Evolutionary conservation across 2,797 vertebrate species (phyloP), one percentile per base, ranked within the genome.

Genomic region (Carcharodon carcharias): DNA sequence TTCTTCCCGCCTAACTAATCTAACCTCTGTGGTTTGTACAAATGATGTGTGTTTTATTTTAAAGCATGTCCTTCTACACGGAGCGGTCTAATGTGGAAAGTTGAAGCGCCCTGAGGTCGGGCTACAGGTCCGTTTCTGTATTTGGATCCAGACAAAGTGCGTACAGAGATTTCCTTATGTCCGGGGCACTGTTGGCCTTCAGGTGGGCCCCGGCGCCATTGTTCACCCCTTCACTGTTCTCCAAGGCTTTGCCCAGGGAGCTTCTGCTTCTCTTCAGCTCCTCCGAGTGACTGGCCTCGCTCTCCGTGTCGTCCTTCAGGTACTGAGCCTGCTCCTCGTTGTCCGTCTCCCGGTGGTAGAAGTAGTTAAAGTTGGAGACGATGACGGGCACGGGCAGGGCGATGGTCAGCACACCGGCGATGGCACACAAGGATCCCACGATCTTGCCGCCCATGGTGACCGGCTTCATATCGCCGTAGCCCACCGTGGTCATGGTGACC

Each of bases 301-400:
- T 97, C 92, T 97, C 98, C 87, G 97, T 97, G 4, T 98, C 98
- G 5, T 99, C 98, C 0, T 99, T 99, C 96, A 98, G 99, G 96
- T 99, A 98, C 3, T 98, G 96, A 0, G 98, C 97, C 97, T 99
- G 99, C 61, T 98, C 98, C 65, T 99, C 99, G 0, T 99, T 99
- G 97, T 99, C 99, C 0, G 99, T 99, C 97, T 99, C 99, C 0
- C 99, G 97, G 97, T 99, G 99, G 97, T 99, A 99, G 97, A 99
- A 99, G 97, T 99, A 99, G 97, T 99, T 99, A 97, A 99, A 99
- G 97, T 99, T 99, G 96, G 99, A 99, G 0, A 99, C 99, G 0
- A 99, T 99, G 96, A 99, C 99, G 0, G 99, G 99, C 7, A 99
- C 99, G 0, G 99, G 99, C 7, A 99, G 97, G 54, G 99, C 99